These are phyloP conservation scores for Drosophila obscura DNA, from an alignment of 1,140 invertebrate genomes.

Conservation along the genomic window DNA sequence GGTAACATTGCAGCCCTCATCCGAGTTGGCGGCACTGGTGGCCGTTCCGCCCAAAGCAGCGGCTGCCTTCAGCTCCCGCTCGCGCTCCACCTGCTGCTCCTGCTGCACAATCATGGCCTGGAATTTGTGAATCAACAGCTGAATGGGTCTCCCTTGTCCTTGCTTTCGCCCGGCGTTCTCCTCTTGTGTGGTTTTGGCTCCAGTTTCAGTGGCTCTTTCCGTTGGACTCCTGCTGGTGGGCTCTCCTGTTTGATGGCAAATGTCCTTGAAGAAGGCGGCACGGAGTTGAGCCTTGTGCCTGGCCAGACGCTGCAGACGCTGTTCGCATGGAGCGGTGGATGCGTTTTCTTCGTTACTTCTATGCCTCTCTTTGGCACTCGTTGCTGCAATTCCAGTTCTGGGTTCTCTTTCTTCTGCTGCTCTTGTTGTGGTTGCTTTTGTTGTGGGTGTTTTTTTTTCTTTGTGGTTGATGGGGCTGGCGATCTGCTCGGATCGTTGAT, in stretches of 20 bases:
- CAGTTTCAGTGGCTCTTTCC: background rate
- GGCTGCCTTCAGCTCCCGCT: conserved; percentile 16
- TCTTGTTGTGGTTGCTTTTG: conserved; percentile 2
- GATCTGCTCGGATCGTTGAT: conserved; percentile 4
- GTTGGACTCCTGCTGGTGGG: background rate
- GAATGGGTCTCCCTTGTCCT: conserved; percentile 21
- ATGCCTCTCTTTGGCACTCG: no score
- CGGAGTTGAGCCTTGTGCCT: conserved; percentile 65
- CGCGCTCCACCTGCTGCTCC: conserved; percentile 28
- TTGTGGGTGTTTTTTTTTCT: conserved; percentile 1
- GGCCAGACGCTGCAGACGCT: conserved; percentile 33
- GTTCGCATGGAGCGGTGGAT: conserved; percentile 43
- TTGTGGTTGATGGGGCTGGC: conserved; percentile 1
- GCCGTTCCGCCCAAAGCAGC: background rate
- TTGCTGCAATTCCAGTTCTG: no score
- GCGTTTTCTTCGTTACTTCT: background rate
- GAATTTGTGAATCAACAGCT: conserved; percentile 65
- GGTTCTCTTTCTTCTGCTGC: background rate
- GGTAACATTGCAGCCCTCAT: conserved; percentile 73
- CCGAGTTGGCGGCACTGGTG: conserved; percentile 67
- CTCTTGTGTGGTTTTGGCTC: conserved; percentile 8
- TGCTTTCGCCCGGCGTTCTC: background rate
- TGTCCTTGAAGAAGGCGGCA: conserved; percentile 62
- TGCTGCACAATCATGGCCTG: conserved; percentile 74
- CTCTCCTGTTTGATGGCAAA: conserved; percentile 18